Evolutionary conservation across 2,888 invertebrate species (phyloP).

Genomic region (Dryomyza anilis): DNA sequence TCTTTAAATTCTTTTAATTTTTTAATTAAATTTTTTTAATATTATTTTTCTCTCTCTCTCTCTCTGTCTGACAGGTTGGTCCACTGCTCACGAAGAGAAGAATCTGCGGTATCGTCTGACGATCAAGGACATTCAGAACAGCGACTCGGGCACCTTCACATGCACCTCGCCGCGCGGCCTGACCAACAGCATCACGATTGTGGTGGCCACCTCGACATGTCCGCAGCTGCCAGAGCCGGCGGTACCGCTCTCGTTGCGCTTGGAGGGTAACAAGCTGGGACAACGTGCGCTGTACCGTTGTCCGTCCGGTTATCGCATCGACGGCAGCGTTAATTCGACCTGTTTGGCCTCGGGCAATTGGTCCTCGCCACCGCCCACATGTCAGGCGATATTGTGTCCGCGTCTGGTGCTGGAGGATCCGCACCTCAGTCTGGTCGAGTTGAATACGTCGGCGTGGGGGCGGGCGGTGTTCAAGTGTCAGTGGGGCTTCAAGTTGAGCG

Average conservation of each 20-base stretch:
- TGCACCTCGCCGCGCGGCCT: constrained; percentile 82
- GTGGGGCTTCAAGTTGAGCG: constrained; percentile 80
- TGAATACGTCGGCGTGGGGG: constrained; percentile 82
- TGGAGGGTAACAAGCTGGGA: constrained; percentile 80
- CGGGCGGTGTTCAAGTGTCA: constrained; percentile 82
- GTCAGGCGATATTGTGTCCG: constrained; percentile 80
- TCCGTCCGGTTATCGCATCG: constrained; percentile 77
- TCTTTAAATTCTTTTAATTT: too few relatives aligned
- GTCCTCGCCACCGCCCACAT: constrained; percentile 76
- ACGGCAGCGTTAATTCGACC: constrained; percentile 77
- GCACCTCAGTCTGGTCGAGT: constrained; percentile 75
- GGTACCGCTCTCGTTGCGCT: constrained; percentile 70
- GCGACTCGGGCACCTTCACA: constrained; percentile 83
- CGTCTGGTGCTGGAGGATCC: constrained; percentile 71
- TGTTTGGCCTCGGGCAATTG: constrained; percentile 85
- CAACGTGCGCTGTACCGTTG: constrained; percentile 71
- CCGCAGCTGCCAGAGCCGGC: constrained; percentile 68
- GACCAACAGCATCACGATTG: constrained; percentile 64
- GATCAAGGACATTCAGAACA: constrained; percentile 80
- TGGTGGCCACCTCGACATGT: constrained; percentile 75
- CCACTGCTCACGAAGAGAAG: constrained; percentile 65
- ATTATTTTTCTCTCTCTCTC: too few relatives aligned
- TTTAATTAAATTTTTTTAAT: too few relatives aligned
- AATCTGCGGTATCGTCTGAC: constrained; percentile 82
- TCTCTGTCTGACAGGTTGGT: constrained; percentile 61